Evolutionary conservation across 2,888 invertebrate genomes (phyloP).

Genomic region (Galerucella pusilla): DNA sequence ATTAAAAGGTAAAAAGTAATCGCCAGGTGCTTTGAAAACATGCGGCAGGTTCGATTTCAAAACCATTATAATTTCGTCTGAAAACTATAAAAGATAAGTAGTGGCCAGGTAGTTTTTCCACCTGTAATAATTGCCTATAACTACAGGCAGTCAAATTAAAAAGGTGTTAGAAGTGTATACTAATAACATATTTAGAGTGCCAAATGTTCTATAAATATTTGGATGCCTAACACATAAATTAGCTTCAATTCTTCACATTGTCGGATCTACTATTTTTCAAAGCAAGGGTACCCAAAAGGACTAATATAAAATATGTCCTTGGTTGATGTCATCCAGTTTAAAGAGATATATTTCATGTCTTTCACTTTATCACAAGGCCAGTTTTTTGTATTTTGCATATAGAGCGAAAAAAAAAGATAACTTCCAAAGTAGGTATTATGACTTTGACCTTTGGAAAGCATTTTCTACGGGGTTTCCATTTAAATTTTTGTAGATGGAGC

Average conservation of each 20-base stretch:
- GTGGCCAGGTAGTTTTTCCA: slow-evolving; percentile 52
- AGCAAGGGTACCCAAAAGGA: not conserved
- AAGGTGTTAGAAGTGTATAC: slow-evolving; percentile 53
- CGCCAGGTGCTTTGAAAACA: slow-evolving; percentile 46
- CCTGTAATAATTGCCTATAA: slow-evolving; percentile 52
- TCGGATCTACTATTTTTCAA: not conserved
- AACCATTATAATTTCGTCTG: slow-evolving; percentile 48
- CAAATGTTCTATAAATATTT: slow-evolving; percentile 55
- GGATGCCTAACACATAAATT: slow-evolving; percentile 49
- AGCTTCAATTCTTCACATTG: not conserved
- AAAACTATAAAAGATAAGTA: slow-evolving; percentile 49
- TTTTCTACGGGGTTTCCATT: too few relatives aligned
- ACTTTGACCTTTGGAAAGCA: too few relatives aligned
- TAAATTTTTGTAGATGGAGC: too few relatives aligned
- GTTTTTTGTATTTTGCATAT: too few relatives aligned
- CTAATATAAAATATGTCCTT: not conserved
- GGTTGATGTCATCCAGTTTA: too few relatives aligned
- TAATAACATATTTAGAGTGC: slow-evolving; percentile 52
- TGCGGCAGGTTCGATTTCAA: slow-evolving; percentile 47
- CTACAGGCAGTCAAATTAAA: slow-evolving; percentile 51
- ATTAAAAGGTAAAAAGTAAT: slow-evolving; percentile 46
- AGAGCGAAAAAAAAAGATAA: too few relatives aligned
- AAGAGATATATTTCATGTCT: too few relatives aligned
- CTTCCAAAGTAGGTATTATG: too few relatives aligned
- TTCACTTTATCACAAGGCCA: too few relatives aligned